These are phyloP conservation scores for Sipha maydis DNA, from an alignment of 2,888 invertebrate species.

Conservation along the genomic window DNA sequence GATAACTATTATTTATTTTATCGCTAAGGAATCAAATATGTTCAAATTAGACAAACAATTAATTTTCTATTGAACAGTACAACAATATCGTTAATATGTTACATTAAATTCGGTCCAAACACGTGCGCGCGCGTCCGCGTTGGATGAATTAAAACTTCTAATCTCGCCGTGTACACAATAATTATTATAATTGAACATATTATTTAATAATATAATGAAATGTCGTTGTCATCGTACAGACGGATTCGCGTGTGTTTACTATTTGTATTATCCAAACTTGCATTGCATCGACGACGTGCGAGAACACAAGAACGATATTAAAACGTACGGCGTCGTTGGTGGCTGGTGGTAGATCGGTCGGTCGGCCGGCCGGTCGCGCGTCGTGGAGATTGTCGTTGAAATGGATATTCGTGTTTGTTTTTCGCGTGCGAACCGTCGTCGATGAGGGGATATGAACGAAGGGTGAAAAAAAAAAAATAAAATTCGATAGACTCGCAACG, in stretches of 20 bases:
- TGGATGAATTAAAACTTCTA: neutral
- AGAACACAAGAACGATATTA: neutral
- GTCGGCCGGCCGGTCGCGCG: neutral
- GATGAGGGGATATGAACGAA: neutral
- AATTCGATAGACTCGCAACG: neutral
- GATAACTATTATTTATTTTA: too few relatives aligned
- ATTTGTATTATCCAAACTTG: neutral
- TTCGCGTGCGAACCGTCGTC: neutral
- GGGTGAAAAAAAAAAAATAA: neutral
- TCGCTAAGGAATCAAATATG: too few relatives aligned
- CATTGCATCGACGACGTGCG: neutral
- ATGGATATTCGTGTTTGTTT: slow-evolving; percentile 26
- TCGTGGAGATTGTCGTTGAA: neutral
- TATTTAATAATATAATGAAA: neutral
- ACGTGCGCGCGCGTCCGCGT: neutral
- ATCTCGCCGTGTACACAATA: neutral
- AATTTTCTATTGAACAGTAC: too few relatives aligned
- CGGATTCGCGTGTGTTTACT: neutral
- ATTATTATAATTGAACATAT: neutral
- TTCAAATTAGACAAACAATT: too few relatives aligned
- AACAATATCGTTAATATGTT: too few relatives aligned
- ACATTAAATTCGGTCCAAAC: neutral
- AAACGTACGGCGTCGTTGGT: neutral
- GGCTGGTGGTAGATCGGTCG: neutral
- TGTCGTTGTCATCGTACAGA: neutral